A percentile compares a stretch with the other conserved stretches of the same genome.
Evolutionary conservation across 2,888 invertebrate species (phyloP).

Genomic region (Hartigia nigra): DNA sequence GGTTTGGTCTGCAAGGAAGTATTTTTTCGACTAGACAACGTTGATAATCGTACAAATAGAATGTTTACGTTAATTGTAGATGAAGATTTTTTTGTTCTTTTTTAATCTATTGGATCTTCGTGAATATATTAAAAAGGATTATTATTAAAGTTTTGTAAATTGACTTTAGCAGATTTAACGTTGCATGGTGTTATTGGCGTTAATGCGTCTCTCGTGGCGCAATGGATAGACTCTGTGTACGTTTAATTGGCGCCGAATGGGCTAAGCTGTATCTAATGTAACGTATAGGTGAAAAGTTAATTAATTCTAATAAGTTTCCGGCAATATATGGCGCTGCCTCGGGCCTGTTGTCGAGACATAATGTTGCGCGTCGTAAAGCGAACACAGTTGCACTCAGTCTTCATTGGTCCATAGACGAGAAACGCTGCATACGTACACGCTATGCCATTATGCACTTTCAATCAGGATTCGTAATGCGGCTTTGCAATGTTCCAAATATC

Average conservation of each 20-base stretch:
- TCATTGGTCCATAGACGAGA: not conserved
- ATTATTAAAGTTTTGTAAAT: not conserved
- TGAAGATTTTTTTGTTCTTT: not conserved
- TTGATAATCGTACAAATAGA: not conserved
- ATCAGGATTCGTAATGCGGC: not conserved
- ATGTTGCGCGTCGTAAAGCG: conserved; percentile 10
- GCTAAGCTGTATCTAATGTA: not conserved
- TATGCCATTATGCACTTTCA: not conserved
- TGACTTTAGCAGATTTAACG: not conserved
- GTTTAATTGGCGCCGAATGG: conserved; percentile 4
- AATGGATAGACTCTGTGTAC: not conserved
- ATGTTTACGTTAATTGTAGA: not conserved
- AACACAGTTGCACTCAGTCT: conserved; percentile 4
- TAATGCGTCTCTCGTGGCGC: not conserved
- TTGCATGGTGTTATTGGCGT: not conserved
- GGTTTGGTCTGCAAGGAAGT: not conserved
- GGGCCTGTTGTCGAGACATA: conserved; percentile 5
- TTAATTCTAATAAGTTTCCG: conserved; percentile 53
- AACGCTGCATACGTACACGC: not conserved
- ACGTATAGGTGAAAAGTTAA: conserved; percentile 50
- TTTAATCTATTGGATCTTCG: too few relatives aligned
- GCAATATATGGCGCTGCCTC: conserved; percentile 37
- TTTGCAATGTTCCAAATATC: not conserved
- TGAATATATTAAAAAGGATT: not conserved
- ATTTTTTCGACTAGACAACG: not conserved